Base-by-base conservation (phyloP, 2,888 invertebrate species). In the Drosophila merina region DNA sequence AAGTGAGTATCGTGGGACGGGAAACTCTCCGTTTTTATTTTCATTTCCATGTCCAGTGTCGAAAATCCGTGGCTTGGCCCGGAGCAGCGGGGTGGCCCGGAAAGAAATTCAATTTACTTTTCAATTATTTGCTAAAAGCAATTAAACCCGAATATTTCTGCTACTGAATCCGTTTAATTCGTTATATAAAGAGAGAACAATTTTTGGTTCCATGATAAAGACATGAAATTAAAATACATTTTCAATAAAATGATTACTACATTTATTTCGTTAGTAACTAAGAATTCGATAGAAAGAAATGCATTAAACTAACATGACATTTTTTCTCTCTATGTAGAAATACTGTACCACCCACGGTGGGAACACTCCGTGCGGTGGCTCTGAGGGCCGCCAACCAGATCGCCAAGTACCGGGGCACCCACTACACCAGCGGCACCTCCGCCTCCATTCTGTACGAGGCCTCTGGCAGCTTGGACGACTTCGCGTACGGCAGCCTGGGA, bases 381-480 rank as follows among this genome's bases (percentile, higher is more conserved):
- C 48, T 74, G 72, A 83, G 91, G 55, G 91, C 91, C 59, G 90
- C 91, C 72, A 88, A 83, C 64, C 91, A 91, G 83, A 91, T 91
- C 71, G 90, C 88, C 69, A 91, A 88, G 79, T 91, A 91, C 75
- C 52, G 87, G 89, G 71, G 91, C 91, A 75, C 91, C 2, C 81
- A 79, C 9, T 94, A 94, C 70, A 86, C 90, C 1, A 93, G 93
- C 49, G 94, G 94, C 3, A 93, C 93, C 2, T 92, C 92, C 0
- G 87, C 92, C 0, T 92, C 93, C 10, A 88, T 94, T 5, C 91
- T 92, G 74, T 94, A 94, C 73, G 91, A 92, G 12, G 93, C 94
- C 33, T 89, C 91, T 45, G 95, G 95, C 38, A 94, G 94, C 38
- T 92, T 94, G 74, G 94, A 94, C 83, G 95, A 95, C 82, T 96